Conservation (phyloP, 2,888 invertebrate genomes). For the Sarcophaga carnaria region DNA sequence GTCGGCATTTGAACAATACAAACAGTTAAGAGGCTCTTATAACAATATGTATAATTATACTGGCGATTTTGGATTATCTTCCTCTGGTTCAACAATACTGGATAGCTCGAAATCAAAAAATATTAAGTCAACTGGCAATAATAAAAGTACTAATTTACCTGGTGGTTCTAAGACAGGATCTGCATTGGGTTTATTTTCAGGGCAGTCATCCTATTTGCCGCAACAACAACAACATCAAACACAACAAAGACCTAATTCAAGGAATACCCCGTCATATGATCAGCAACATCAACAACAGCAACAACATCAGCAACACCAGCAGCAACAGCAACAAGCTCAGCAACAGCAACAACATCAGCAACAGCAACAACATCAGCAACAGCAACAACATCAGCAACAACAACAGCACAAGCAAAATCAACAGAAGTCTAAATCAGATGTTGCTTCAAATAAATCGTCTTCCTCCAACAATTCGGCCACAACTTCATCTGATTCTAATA, state of each 20-base stretch:
- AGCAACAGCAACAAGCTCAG: background rate
- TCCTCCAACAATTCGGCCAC: constrained; percentile 21
- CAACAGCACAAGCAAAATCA: background rate
- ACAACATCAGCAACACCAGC: too few species aligned
- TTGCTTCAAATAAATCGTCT: constrained; percentile 27
- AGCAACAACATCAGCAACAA: constrained; percentile 46
- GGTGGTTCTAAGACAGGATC: constrained; percentile 54
- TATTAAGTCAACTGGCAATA: constrained; percentile 25
- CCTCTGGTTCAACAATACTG: constrained; percentile 62
- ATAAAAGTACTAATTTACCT: constrained; percentile 59
- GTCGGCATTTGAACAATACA: constrained; percentile 65
- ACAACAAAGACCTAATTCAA: constrained; percentile 61
- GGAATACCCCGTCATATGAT: constrained; percentile 56
- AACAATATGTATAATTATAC: constrained; percentile 66
- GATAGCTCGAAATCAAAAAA: constrained; percentile 63
- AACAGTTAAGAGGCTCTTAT: constrained; percentile 62
- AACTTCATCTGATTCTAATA: constrained; percentile 23
- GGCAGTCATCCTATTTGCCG: constrained; percentile 50
- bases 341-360: constrained; percentile 43
- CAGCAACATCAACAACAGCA: constrained; percentile 1
- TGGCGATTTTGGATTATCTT: constrained; percentile 63
- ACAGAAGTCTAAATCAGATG: constrained; percentile 45
- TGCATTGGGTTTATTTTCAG: constrained; percentile 48
- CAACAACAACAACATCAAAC: constrained; percentile 53
- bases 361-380: constrained; percentile 48